phyloP scores from a whole-genome alignment of 2,888 invertebrate species.

The Branchipolynoe longqiensis region DNA sequence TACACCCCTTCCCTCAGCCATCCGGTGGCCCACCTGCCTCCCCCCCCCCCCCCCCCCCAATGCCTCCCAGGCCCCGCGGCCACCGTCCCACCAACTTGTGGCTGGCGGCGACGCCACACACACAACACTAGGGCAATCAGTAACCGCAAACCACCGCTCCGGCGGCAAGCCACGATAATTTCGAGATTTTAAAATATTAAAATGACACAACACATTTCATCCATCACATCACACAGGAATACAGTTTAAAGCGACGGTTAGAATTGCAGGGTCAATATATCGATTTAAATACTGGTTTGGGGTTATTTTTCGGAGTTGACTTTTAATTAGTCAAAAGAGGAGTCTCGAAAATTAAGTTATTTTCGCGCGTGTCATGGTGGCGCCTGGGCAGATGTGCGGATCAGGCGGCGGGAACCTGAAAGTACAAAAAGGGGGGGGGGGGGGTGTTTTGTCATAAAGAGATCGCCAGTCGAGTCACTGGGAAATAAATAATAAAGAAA shows the following conservation, averaged over 20 bases:
- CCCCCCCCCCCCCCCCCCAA: too few relatives aligned
- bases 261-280: neutral
- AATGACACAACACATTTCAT: neutral
- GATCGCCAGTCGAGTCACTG: conserved; percentile 2
- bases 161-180: neutral
- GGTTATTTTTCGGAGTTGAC: neutral
- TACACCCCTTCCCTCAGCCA: neutral
- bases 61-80: neutral
- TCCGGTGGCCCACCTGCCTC: neutral
- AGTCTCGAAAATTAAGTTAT: neutral
- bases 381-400: conserved; percentile 31
- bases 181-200: neutral
- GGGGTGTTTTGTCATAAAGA: conserved; percentile 29
- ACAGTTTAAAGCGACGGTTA: neutral
- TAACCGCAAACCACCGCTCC: conserved; percentile 20
- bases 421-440: conserved; percentile 13
- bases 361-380: neutral
- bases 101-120: neutral
- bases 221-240: neutral
- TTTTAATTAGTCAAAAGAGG: neutral
- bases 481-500: neutral
- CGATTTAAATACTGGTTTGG: neutral
- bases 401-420: neutral
- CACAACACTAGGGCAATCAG: conserved; percentile 7
- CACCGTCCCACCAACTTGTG: neutral